phyloP scores from a whole-genome alignment of 2,888 invertebrate species.

The Loripinus fragilis region DNA sequence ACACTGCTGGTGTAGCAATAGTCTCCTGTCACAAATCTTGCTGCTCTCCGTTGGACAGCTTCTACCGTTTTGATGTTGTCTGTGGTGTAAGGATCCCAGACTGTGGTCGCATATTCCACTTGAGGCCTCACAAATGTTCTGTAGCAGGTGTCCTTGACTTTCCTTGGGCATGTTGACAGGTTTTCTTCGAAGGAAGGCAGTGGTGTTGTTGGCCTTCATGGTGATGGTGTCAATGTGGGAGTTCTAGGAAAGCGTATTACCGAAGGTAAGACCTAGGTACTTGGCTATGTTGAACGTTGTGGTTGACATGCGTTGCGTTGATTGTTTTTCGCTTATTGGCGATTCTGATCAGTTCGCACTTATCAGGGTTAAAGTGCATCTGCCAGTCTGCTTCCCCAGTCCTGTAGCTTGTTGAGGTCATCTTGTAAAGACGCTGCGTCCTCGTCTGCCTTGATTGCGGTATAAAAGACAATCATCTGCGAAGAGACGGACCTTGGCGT shows the following conservation, averaged over 20 bases:
- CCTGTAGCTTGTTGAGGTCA: slow-evolving; percentile 21
- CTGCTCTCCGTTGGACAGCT: slow-evolving; percentile 14
- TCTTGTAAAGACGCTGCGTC: slow-evolving; percentile 38
- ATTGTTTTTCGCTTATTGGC: slow-evolving; percentile 15
- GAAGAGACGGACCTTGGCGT: slow-evolving; percentile 46
- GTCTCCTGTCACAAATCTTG: not conserved
- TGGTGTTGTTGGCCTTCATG: slow-evolving; percentile 21
- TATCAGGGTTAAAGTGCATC: slow-evolving; percentile 31
- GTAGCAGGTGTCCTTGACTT: slow-evolving; percentile 10
- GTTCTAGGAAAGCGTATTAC: not conserved
- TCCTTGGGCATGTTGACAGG: too few species aligned
- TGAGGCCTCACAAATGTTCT: not conserved
- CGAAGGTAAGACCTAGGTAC: slow-evolving; percentile 18
- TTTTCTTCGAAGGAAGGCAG: slow-evolving; percentile 4
- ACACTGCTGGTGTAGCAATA: not conserved
- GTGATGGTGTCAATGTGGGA: slow-evolving; percentile 17
- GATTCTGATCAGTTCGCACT: slow-evolving; percentile 40
- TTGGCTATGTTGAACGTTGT: slow-evolving; percentile 21
- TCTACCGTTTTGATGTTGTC: not conserved
- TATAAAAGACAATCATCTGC: slow-evolving; percentile 59
- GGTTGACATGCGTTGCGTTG: slow-evolving; percentile 20
- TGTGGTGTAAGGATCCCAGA: not conserved
- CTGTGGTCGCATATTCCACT: not conserved
- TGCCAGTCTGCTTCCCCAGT: slow-evolving; percentile 24
- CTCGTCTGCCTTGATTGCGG: slow-evolving; percentile 21